phyloP scores from a whole-genome alignment of 2,113 vertebrate genomes.

The Clarias macrocephalus region DNA sequence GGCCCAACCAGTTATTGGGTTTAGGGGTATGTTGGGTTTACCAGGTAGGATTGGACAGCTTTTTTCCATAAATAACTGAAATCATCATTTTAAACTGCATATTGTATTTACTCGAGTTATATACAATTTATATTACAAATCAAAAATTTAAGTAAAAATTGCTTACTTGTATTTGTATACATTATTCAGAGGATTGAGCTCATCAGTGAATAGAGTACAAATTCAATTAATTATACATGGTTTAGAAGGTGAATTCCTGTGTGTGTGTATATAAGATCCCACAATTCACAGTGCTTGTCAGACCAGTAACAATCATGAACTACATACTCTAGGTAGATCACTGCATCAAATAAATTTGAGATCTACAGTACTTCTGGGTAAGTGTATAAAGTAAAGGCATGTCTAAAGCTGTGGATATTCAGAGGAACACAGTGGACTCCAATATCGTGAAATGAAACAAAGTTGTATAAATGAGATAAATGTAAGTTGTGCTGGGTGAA shows the following conservation, averaged over 20 bases:
- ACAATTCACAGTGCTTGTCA: not conserved
- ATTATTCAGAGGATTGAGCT: not conserved
- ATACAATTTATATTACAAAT: too few species aligned
- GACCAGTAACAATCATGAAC: not conserved
- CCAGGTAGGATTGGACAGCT: too few species aligned
- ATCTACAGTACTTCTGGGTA: not conserved
- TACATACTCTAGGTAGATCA: not conserved
- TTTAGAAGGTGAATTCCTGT: not conserved
- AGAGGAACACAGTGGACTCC: not conserved
- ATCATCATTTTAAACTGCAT: too few species aligned
- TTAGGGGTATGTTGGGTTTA: too few species aligned
- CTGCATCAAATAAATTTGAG: not conserved
- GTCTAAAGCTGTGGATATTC: not conserved
- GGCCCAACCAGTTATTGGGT: too few species aligned
- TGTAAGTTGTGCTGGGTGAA: not conserved
- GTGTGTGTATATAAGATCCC: not conserved
- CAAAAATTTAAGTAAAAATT: too few species aligned
- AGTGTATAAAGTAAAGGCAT: not conserved
- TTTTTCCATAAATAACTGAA: too few species aligned
- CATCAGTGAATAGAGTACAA: not conserved
- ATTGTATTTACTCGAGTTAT: too few species aligned
- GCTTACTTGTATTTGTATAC: too few species aligned
- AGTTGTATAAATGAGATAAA: not conserved
- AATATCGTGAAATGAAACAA: not conserved
- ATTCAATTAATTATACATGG: not conserved